Conservation (phyloP, 2,888 invertebrate genomes). For the Scaptomyza parva region DNA sequence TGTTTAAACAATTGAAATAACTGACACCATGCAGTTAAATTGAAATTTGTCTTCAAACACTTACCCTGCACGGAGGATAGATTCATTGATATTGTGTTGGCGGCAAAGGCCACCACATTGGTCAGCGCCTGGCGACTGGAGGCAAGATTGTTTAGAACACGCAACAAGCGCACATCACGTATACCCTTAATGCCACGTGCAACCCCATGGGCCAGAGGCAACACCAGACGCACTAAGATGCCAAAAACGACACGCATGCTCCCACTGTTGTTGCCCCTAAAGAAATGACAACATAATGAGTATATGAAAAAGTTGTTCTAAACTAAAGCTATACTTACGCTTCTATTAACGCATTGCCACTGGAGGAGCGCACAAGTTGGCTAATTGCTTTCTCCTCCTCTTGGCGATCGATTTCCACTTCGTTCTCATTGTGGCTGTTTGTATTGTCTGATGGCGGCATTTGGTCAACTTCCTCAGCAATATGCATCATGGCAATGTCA, state of each 20-base stretch:
- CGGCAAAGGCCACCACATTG: constrained; percentile 84
- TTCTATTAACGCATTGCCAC: constrained; percentile 65
- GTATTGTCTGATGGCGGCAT: constrained; percentile 17
- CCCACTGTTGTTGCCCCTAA: constrained; percentile 63
- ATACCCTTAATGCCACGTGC: constrained; percentile 83
- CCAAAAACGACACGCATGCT: constrained; percentile 83
- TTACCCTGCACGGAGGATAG: constrained; percentile 84
- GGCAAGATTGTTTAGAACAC: constrained; percentile 78
- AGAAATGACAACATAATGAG: neutral
- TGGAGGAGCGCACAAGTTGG: constrained; percentile 75
- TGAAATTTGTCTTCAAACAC: constrained; percentile 18
- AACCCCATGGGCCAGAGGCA: constrained; percentile 83
- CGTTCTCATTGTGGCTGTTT: constrained; percentile 40
- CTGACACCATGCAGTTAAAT: neutral
- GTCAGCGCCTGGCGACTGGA: constrained; percentile 82
- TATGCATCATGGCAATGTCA: constrained; percentile 70
- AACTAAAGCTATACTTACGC: constrained; percentile 56
- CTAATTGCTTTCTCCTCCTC: constrained; percentile 79
- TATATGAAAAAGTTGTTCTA: neutral
- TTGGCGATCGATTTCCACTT: constrained; percentile 75
- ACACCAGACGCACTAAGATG: constrained; percentile 82
- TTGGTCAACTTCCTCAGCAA: constrained; percentile 53
- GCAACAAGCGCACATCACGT: constrained; percentile 81
- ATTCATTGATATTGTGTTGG: constrained; percentile 84
- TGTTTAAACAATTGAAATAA: constrained; percentile 18